Base-by-base conservation (phyloP, 1,140 invertebrate genomes). In the Heliconius himera region DNA sequence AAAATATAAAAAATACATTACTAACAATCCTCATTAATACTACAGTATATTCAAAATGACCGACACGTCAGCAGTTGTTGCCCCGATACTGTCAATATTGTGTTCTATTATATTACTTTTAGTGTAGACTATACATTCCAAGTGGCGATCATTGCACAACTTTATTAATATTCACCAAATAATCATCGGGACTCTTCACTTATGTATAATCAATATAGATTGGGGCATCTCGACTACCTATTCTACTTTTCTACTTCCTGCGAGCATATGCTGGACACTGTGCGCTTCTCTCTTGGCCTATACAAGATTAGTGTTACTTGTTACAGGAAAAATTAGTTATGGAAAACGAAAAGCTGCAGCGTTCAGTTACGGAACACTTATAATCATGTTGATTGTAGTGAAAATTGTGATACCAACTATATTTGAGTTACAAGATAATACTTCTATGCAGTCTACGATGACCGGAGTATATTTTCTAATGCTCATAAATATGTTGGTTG, bases 151-250 rank as follows among this genome's bases (percentile, higher is more conserved):
- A 13, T 56, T 82, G 6, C 81, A 82, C 51, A 82, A 82, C 33
- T 82, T 77, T 54, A 75, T 80, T 38, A 77, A 75, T 46, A 74
- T 82, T n/a, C n/a, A 79, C n/a, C 78, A 82, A 51, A 73, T 82
- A 33, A 13, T 77, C 18, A 18, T 74, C 16, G 81, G 81, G 36
- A 82, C 71, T 16, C 51, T 79, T 20, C 74, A 82, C 26, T 79
- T 82, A 22, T 75, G 73, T 60, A 22, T 41, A 18, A 29, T 70
- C 5, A 4, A 41, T 36, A 33, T 66, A 8, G 26, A 49, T 13
- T 73, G 18, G 6, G 71, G 41, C 2, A n/a, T 33, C 3, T 8
- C 36, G 8, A 71, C 0, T 3, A 8, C 1, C 18, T 71, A 3
- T 70, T 20, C 70, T 36, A 1, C 70, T 3, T 79, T 76, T 8